Evolutionary conservation across 2,113 vertebrate genomes (phyloP).

Genomic region (Toxostoma redivivum): DNA sequence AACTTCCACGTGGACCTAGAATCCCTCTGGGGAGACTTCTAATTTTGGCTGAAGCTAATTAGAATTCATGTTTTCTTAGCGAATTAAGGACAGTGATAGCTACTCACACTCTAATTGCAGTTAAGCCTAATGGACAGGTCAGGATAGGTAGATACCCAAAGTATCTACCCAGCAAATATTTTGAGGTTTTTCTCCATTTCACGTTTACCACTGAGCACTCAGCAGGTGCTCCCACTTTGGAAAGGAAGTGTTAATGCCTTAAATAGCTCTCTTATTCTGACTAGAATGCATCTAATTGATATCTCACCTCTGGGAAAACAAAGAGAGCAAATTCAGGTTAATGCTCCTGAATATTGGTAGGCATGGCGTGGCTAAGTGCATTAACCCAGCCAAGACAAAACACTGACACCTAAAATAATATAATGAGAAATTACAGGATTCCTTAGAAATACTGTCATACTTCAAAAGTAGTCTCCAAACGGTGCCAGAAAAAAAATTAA

Average conservation of each 20-base stretch:
- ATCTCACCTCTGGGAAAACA: constrained; percentile 62
- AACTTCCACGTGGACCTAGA: constrained; percentile 24
- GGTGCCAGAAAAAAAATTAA: not conserved
- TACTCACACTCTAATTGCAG: constrained; percentile 10
- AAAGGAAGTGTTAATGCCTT: constrained; percentile 54
- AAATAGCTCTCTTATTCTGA: constrained; percentile 47
- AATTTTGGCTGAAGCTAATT: constrained; percentile 63
- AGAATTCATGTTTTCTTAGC: constrained; percentile 68
- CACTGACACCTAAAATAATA: constrained; percentile 3
- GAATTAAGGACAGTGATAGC: constrained; percentile 62
- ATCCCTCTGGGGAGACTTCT: constrained; percentile 30
- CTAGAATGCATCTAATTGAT: constrained; percentile 45
- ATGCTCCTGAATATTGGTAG: not conserved
- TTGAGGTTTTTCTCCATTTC: constrained; percentile 54
- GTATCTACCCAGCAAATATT: constrained; percentile 69
- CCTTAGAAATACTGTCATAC: not conserved
- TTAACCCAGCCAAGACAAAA: not conserved
- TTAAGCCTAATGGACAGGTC: constrained; percentile 51
- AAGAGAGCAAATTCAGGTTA: constrained; percentile 10
- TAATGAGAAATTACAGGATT: not conserved
- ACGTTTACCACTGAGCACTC: constrained; percentile 58
- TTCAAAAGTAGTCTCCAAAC: not conserved
- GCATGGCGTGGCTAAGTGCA: not conserved
- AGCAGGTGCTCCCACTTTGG: constrained; percentile 56
- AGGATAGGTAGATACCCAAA: constrained; percentile 6